Evolutionary conservation across 92 coral and sea anemone species (phyloP).

Genomic region (Actinernus sp.): DNA sequence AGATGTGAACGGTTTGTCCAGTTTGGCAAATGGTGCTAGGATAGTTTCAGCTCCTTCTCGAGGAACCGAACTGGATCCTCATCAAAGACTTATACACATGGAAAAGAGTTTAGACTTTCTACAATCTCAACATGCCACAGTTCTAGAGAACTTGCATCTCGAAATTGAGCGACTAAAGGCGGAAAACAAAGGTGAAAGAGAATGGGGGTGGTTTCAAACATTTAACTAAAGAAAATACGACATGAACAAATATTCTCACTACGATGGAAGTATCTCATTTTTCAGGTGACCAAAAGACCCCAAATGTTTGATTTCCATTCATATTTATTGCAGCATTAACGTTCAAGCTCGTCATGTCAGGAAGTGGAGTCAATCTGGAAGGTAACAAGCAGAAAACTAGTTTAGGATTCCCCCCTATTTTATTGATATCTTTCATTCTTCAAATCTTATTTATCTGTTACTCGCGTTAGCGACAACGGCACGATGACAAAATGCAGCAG

Average conservation of each 20-base stretch:
- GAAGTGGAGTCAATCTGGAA: slow-evolving; percentile 61
- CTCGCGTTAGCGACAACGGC: too few species aligned
- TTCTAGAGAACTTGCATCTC: slow-evolving; percentile 75
- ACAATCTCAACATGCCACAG: slow-evolving; percentile 86
- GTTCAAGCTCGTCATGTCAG: slow-evolving; percentile 92
- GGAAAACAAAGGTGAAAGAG: slow-evolving; percentile 93
- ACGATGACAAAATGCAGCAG: too few species aligned
- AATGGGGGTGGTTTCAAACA: too few species aligned
- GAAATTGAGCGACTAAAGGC: slow-evolving; percentile 93
- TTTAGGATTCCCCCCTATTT: too few species aligned
- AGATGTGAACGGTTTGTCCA: slow-evolving; percentile 27
- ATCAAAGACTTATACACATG: slow-evolving; percentile 69
- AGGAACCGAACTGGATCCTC: slow-evolving; percentile 61
- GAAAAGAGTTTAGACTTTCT: slow-evolving; percentile 85
- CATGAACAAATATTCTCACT: too few species aligned
- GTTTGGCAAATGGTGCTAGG: slow-evolving; percentile 48
- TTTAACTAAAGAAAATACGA: too few species aligned
- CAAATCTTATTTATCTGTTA: too few species aligned
- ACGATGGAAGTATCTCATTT: too few species aligned
- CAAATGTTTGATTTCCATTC: too few species aligned
- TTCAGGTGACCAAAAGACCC: too few species aligned
- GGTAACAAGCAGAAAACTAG: too few species aligned
- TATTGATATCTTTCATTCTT: too few species aligned
- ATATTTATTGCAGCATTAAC: slow-evolving; percentile 89
- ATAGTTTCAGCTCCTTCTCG: slow-evolving; percentile 92